phyloP scores from a whole-genome alignment of 2,888 invertebrate genomes.

The Hymenopus coronatus region DNA sequence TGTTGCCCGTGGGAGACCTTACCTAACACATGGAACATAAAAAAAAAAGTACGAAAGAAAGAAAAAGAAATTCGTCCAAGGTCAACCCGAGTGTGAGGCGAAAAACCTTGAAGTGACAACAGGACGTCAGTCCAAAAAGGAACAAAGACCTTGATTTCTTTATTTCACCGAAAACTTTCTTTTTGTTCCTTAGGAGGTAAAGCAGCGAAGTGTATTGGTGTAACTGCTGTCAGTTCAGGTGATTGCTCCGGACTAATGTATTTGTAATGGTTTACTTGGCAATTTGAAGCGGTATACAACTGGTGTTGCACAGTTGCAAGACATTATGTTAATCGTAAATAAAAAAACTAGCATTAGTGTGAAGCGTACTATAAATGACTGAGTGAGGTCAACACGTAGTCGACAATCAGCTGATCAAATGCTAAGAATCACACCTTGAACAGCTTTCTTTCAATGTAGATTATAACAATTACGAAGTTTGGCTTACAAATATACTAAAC shows the following conservation, averaged over 20 bases:
- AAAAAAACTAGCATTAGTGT: too few species aligned
- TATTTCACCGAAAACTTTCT: background rate
- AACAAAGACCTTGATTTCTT: slow-evolving; percentile 5
- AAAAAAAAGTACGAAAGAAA: background rate
- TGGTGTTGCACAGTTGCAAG: too few species aligned
- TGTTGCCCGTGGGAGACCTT: background rate
- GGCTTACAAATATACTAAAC: too few species aligned
- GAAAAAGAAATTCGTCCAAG: background rate
- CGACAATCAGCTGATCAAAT: too few species aligned
- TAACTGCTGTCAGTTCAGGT: background rate
- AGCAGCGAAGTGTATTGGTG: background rate
- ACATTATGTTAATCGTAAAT: too few species aligned
- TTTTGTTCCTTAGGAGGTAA: background rate
- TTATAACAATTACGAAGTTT: too few species aligned
- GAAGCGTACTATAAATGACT: too few species aligned
- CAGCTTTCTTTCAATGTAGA: too few species aligned
- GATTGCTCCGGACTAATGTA: background rate
- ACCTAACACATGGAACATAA: background rate
- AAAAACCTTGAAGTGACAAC: background rate
- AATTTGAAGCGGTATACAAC: too few species aligned
- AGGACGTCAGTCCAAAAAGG: background rate
- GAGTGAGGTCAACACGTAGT: too few species aligned
- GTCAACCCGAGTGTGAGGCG: background rate
- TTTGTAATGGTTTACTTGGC: background rate
- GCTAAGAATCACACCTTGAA: too few species aligned